phyloP scores from a whole-genome alignment of 2,797 vertebrate genomes.

The Acridotheres tristis region DNA sequence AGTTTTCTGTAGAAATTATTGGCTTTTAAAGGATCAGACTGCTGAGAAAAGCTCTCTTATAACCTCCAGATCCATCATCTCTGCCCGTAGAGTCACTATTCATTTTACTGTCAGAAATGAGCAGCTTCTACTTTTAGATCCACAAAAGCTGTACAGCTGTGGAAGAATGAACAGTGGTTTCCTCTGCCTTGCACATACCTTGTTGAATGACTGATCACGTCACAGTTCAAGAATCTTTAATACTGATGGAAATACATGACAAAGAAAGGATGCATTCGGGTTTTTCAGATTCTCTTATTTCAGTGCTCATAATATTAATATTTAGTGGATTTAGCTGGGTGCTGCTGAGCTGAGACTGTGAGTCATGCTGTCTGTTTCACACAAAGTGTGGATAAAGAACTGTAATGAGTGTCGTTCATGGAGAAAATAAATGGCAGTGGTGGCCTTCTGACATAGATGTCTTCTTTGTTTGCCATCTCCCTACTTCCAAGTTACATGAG shows the following conservation, averaged over 20 bases:
- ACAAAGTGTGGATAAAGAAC: background rate
- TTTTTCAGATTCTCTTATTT: slow-evolving; percentile 20
- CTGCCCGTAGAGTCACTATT: background rate
- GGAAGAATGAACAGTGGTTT: background rate
- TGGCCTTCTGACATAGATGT: background rate
- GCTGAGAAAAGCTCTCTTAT: background rate
- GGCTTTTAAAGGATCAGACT: background rate
- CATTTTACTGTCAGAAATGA: slow-evolving; percentile 21
- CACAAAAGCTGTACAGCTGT: background rate
- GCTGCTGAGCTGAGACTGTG: background rate
- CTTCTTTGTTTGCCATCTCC: background rate
- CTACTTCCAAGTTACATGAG: background rate
- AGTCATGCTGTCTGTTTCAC: background rate
- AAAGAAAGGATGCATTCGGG: background rate
- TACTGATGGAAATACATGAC: background rate
- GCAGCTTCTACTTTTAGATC: slow-evolving; percentile 11
- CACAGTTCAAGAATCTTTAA: background rate
- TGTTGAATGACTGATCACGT: background rate
- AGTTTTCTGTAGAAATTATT: background rate
- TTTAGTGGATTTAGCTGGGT: background rate
- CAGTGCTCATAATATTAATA: background rate
- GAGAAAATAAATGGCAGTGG: background rate
- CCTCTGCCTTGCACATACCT: background rate
- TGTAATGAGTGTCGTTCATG: background rate
- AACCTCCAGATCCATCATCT: background rate